Percentiles rank a stretch among this genome's conserved stretches.
phyloP scores from a whole-genome alignment of 2,113 vertebrate genomes.

The Malurus elegans region DNA sequence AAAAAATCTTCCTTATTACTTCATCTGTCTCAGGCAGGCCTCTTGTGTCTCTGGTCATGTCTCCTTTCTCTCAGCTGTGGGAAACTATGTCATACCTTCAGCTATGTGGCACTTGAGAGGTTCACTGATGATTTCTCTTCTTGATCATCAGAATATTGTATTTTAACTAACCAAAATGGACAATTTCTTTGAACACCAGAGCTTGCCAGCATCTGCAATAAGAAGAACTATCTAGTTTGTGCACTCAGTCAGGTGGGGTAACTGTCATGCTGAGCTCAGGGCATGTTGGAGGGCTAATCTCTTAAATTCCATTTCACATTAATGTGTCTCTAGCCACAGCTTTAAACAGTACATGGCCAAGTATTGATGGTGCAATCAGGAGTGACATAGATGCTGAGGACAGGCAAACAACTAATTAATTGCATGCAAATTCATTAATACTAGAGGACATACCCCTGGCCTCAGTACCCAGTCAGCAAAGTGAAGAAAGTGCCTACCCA shows the following conservation, averaged over 20 bases:
- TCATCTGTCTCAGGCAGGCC: neutral
- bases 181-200: neutral
- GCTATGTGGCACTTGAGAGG: neutral
- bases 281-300: neutral
- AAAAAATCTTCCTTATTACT: neutral
- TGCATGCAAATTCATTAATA: neutral
- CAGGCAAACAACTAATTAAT: neutral
- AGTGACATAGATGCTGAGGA: neutral
- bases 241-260: neutral
- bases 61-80: neutral
- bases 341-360: neutral
- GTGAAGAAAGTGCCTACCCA: neutral
- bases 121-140: neutral
- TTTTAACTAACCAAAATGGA: neutral
- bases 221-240: neutral
- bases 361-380: neutral
- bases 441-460: neutral
- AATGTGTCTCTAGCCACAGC: neutral
- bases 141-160: neutral
- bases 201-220: neutral
- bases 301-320: neutral
- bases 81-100: neutral
- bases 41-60: neutral
- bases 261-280: neutral
- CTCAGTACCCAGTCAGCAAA: neutral